Percentiles rank a stretch among this genome's conserved stretches.
Evolutionary conservation across 92 coral and sea anemone genomes (phyloP).

Genomic region (Epizoanthus rinbou): DNA sequence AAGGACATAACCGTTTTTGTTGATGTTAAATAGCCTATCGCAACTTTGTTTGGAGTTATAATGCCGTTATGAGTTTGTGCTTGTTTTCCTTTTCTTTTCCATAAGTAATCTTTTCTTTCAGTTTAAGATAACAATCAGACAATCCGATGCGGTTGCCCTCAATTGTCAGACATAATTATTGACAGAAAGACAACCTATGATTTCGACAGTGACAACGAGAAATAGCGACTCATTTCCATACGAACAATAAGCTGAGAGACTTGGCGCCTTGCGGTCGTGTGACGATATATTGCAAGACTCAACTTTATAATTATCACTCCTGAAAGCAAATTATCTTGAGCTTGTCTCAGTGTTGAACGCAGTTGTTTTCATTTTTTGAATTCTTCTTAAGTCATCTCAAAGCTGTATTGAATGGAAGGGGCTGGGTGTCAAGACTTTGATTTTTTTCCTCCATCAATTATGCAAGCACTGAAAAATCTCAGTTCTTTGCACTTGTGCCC

Average conservation of each 20-base stretch:
- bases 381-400: not conserved
- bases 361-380: not conserved
- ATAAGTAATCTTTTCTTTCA: not conserved
- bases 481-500: too few species aligned
- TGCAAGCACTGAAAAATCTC: too few species aligned
- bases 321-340: not conserved
- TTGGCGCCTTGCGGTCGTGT: slow-evolving; percentile 24
- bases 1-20: not conserved
- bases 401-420: too few species aligned
- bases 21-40: slow-evolving; percentile 2
- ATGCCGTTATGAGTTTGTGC: not conserved
- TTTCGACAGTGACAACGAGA: not conserved
- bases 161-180: not conserved
- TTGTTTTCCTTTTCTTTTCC: not conserved
- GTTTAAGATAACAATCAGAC: slow-evolving; percentile 23
- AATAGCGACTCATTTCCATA: not conserved
- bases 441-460: too few species aligned
- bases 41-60: not conserved
- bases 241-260: slow-evolving; percentile 7
- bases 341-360: not conserved
- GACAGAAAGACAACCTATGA: not conserved
- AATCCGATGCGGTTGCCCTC: not conserved
- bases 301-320: slow-evolving; percentile 1
- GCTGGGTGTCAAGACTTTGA: too few species aligned
- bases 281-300: not conserved